Evolutionary conservation across 2,113 vertebrate genomes (phyloP), one percentile per base, ranked within the genome.

Genomic region (Synchiropus splendidus): DNA sequence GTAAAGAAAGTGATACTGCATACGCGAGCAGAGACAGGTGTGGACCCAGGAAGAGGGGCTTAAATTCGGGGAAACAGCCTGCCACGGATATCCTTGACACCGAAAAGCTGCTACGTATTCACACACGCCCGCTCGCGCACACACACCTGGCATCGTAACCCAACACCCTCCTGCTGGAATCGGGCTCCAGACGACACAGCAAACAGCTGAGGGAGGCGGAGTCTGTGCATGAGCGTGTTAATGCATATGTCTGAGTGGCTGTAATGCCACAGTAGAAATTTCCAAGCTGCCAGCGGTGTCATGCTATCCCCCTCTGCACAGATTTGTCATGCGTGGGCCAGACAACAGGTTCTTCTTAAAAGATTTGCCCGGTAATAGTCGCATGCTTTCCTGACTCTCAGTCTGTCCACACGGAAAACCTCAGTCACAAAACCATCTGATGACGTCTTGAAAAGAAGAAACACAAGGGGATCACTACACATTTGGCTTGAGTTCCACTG

Each of bases 41-140:
- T 61, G 37, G 38, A 56, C 48, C 38, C 69, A 61, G 58, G 61
- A 77, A 72, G 55, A 51, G 38, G 17, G 53, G 64, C 56, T 72
- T 74, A 61, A 31, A 30, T 56, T 67, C 36, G 6, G 21, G 44
- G 55, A 66, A 60, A 56, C 53, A 8, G 12, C 61, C 54, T 30
- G 45, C 60, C 52, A 58, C 51, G 16, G 54, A 67, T 51, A 51
- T 45, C 48, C 48, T 15, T 13, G 41, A 45, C 46, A 58, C 16
- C 36, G 36, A 12, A 0, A 18, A 50, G 49, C 61, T 51, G 63
- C 49, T 27, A 39, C 4, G 48, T 9, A 17, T 38, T 64, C 34
- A 52, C 48, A 36, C 42, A 49, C 45, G 48, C 34, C 48, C 48
- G 32, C 42, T 45, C 45, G 48, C 17, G 13, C 45, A 36, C 5